A percentile compares a stretch with the other conserved stretches of the same genome.
Conservation (phyloP, 2,888 invertebrate genomes). For the Phoenoteleia sp. region DNA sequence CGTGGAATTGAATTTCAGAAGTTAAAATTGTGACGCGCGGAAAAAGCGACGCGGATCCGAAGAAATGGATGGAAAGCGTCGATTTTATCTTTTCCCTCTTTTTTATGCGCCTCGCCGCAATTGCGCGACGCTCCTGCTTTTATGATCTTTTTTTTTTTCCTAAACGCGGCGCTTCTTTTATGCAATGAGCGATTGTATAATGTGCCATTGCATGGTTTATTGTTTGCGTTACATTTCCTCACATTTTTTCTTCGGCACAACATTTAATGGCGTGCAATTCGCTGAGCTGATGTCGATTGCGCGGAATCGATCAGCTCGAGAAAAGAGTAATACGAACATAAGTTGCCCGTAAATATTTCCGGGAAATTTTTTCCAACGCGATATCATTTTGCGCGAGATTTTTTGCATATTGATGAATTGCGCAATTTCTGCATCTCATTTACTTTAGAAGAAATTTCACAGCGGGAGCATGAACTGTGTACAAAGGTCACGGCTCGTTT, state of each 20-base stretch:
- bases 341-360: too few relatives aligned
- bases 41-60: slow-evolving; percentile 22
- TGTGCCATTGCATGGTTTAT: slow-evolving; percentile 18
- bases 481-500: too few relatives aligned
- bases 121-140: neutral
- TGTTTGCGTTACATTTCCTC: slow-evolving; percentile 20
- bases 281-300: neutral
- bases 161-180: slow-evolving; percentile 16
- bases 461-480: too few relatives aligned
- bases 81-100: too few relatives aligned
- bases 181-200: slow-evolving; percentile 29
- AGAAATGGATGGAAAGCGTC: slow-evolving; percentile 43
- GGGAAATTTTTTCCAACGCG: too few relatives aligned
- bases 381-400: too few relatives aligned
- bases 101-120: slow-evolving; percentile 36
- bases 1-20: slow-evolving; percentile 53
- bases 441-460: too few relatives aligned
- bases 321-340: too few relatives aligned
- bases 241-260: too few relatives aligned
- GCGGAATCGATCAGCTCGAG: neutral
- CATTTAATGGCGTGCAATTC: too few relatives aligned
- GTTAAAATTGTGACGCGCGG: slow-evolving; percentile 55
- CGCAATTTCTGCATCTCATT: too few relatives aligned
- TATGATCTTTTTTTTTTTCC: slow-evolving; percentile 5
- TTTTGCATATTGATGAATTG: too few relatives aligned